Evolutionary conservation across 2,888 invertebrate species (phyloP).

Genomic region (Noctua fimbriata): DNA sequence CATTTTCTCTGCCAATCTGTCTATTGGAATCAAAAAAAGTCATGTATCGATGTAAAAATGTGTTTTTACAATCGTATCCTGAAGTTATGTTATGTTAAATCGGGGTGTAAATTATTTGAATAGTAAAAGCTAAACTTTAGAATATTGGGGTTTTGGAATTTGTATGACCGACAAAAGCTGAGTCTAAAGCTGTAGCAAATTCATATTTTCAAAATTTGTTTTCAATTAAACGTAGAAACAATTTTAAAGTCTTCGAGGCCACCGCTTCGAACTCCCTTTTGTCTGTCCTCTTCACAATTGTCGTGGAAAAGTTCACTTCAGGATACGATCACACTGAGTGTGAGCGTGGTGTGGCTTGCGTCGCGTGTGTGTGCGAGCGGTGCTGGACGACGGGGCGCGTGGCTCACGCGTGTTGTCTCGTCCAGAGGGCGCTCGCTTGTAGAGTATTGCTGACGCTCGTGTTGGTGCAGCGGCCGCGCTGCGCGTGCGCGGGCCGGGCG

Average conservation of each 20-base stretch:
- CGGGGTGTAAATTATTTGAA: background rate
- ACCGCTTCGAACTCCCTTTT: background rate
- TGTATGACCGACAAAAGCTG: background rate
- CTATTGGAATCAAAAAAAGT: background rate
- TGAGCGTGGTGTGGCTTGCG: conserved; percentile 29
- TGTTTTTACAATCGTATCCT: conserved; percentile 11
- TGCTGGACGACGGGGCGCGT: conserved; percentile 58
- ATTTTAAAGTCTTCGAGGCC: background rate
- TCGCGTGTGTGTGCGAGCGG: conserved; percentile 59
- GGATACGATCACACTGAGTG: conserved; percentile 8
- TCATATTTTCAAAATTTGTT: background rate
- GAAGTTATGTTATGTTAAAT: conserved; percentile 11
- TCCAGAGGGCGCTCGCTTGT: conserved; percentile 82
- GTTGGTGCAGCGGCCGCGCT: conserved; percentile 90
- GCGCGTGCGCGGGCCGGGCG: conserved; percentile 90
- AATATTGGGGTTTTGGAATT: background rate
- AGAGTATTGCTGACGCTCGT: conserved; percentile 76
- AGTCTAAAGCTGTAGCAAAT: background rate
- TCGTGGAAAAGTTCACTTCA: conserved; percentile 15
- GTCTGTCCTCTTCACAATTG: background rate
- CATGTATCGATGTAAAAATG: background rate
- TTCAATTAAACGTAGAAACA: background rate
- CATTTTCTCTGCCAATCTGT: background rate
- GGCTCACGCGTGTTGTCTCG: conserved; percentile 81
- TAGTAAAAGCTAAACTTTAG: background rate